Base-by-base conservation (phyloP, 2,888 invertebrate species). In the Chaitophorus viminalis region DNA sequence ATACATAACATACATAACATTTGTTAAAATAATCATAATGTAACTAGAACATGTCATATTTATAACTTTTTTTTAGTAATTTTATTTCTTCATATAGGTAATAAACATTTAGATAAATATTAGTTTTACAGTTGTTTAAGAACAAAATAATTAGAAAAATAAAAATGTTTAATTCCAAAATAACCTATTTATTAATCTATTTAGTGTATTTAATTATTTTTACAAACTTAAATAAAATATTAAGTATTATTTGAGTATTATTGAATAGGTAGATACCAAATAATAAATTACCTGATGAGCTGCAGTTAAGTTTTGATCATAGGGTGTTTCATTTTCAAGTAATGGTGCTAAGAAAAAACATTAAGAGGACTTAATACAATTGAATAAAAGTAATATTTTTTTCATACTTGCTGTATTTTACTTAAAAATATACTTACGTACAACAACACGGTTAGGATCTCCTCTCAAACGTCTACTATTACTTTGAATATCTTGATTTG, bases 281-380 rank as follows among this genome's bases (percentile, higher is more conserved):
- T 60, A 60, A 75, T 82, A 21, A 72, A 52, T 87, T 11, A 87
- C 86, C 72, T 74, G 31, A 33, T 87, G 86, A 3, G 60, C 79
- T 31, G 86, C 31, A 60, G 86, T 87, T 74, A 87, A 87, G 33
- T 31, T 74, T n/a, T 9, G 72, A 4, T 87, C 79, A n/a, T 87
- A 87, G 1, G 25, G 21, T 60, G 29, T 29, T 29, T 1, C 68
- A 6, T 18, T 8, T 9, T 18, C 11, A 21, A 3, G 6, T 31
- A n/a, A 0, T n/a, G 31, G 33, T 11, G n/a, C 85, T 78, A 54
- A 54, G 77, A n/a, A 8, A 9, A 68, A 46, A 46, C 6, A 79
- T 68, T 0, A 82, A 18, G 39, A n/a, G 25, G 0, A 84, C 52
- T 46, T 36, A 17, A 25, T 31, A 21, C 21, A 46, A 14, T n/a